A percentile compares a stretch with the other conserved stretches of the same genome.
phyloP scores from a whole-genome alignment of 2,888 invertebrate species.

The Ariolimax columbianus region DNA sequence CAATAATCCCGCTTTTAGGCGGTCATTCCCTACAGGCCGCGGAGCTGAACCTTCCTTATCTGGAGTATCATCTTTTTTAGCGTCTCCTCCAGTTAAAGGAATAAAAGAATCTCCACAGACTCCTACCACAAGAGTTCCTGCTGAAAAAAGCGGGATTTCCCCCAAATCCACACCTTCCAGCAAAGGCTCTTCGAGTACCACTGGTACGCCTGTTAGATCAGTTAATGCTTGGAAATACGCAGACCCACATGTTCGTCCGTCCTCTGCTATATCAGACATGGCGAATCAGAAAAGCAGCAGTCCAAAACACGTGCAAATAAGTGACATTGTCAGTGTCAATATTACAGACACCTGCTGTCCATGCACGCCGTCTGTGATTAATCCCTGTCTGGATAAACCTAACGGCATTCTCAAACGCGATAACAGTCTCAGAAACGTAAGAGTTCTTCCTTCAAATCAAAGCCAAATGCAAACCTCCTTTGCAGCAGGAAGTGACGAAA shows the following conservation, averaged over 20 bases:
- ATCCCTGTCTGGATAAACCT: slow-evolving; percentile 51
- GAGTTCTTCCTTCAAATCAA: slow-evolving; percentile 16
- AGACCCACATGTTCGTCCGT: slow-evolving; percentile 55
- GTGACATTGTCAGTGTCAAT: slow-evolving; percentile 53
- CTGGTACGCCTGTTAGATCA: slow-evolving; percentile 39
- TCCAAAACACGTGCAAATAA: slow-evolving; percentile 55
- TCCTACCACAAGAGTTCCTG: background rate
- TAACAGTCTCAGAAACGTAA: slow-evolving; percentile 39
- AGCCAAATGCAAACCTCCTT: slow-evolving; percentile 43
- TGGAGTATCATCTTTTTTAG: background rate
- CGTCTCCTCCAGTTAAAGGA: slow-evolving; percentile 4
- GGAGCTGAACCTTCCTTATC: background rate
- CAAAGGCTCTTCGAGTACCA: slow-evolving; percentile 28
- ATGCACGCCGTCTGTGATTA: slow-evolving; percentile 43
- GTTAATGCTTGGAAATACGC: slow-evolving; percentile 44
- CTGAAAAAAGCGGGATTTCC: background rate
- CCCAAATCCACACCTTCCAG: background rate
- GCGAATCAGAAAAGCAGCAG: slow-evolving; percentile 54
- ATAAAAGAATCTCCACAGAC: background rate
- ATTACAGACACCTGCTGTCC: slow-evolving; percentile 43
- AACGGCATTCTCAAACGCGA: slow-evolving; percentile 56
- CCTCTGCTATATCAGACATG: slow-evolving; percentile 60
- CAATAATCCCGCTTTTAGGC: slow-evolving; percentile 44
- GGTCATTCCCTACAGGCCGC: slow-evolving; percentile 44
- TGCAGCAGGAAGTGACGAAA: background rate